Conservation (phyloP, 1,140 invertebrate genomes). For the Papilio glaucus region DNA sequence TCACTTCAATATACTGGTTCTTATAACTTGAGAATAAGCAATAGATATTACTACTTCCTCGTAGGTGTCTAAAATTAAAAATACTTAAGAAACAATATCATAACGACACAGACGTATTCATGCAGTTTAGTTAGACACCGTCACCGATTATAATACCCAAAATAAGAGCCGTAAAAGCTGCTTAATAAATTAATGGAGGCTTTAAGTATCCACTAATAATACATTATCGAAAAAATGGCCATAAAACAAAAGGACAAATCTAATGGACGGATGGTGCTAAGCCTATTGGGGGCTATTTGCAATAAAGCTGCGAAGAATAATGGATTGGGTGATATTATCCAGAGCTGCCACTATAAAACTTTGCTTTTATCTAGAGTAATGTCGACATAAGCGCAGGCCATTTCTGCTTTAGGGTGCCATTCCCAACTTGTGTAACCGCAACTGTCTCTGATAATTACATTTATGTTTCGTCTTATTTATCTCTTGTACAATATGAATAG, state of each 20-base stretch:
- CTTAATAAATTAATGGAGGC: conserved; percentile 22
- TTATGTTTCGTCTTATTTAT: conserved; percentile 24
- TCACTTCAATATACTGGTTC: too few species aligned
- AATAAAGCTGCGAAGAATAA: conserved; percentile 37
- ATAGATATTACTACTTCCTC: too few species aligned
- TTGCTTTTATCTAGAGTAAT: conserved; percentile 35
- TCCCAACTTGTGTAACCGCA: conserved; percentile 29
- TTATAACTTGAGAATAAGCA: too few species aligned
- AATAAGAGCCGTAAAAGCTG: neutral
- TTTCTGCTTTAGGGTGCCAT: conserved; percentile 32
- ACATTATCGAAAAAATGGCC: conserved; percentile 35
- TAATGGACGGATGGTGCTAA: conserved; percentile 38
- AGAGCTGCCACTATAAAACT: conserved; percentile 37
- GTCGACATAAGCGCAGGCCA: conserved; percentile 30
- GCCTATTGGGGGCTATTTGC: conserved; percentile 37
- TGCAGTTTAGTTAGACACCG: too few species aligned
- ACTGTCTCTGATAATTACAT: conserved; percentile 29
- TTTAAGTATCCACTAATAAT: conserved; percentile 27
- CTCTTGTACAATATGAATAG: conserved; percentile 1
- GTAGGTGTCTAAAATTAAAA: too few species aligned
- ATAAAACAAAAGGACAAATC: conserved; percentile 37
- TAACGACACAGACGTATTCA: neutral
- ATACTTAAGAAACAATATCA: too few species aligned
- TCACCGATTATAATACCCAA: too few species aligned
- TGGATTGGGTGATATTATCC: conserved; percentile 37